Base-by-base conservation (phyloP, 1,140 invertebrate genomes). In the Neuroterus valhalla region DNA sequence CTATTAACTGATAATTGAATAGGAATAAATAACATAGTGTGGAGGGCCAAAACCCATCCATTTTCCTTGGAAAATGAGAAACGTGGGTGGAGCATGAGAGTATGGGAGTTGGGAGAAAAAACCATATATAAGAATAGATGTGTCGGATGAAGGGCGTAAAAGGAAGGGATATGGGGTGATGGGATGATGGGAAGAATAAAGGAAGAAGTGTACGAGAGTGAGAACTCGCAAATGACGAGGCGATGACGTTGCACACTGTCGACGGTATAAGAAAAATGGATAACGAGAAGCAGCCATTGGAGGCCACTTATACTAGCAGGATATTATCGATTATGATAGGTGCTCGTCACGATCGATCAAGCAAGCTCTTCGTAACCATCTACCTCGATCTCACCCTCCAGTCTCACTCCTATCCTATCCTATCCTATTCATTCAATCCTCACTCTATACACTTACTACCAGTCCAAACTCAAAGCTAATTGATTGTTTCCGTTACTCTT, bases 231-330 rank as follows among this genome's bases (percentile, higher is more conserved):
- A 79, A 81, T 81, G 80, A 78, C 67, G 75, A 68, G 52, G 71
- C 74, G 74, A 79, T 81, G 78, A 81, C 78, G 75, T 45, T 79
- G 78, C 78, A 74, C 69, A 77, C 73, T 77, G 74, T 70, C 70
- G 74, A 70, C 66, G 74, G 67, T 78, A n/a, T n/a, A 78, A 81
- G 76, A 79, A 52, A 66, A 76, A 77, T 73, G 74, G 67, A 75
- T 77, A 72, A 73, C 74, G 48, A 76, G 74, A 68, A 78, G 72
- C 76, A 76, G 75, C 72, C 70, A 79, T 74, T 76, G 66, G 67
- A 75, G 67, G 66, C 66, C 66, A 48, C 70, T 78, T 75, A 77
- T 72, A 69, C 80, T 17, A n/a, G 70, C 72, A 52, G 69, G 71
- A 68, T 68, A 79, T 79, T 79, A 79, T 77, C 80, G 75, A 81